A percentile compares a stretch with the other conserved stretches of the same genome.
Conservation (phyloP, 2,888 invertebrate genomes). For the Rhingia campestris region DNA sequence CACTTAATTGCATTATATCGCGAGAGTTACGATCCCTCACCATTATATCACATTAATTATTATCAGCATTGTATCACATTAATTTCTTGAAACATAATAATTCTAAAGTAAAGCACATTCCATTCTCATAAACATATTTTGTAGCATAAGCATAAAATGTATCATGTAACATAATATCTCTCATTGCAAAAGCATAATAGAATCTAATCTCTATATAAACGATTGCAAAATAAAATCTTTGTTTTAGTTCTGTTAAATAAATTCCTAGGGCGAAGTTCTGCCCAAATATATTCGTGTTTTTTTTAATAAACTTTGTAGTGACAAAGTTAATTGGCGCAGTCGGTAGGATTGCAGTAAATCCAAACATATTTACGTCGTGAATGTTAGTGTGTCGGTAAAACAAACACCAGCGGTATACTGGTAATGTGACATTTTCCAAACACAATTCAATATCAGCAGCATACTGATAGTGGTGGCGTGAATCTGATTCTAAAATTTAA, state of each 20-base stretch:
- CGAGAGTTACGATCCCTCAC: neutral
- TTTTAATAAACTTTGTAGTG: no score
- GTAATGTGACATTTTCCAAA: neutral
- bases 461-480: neutral
- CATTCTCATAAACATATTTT: conserved; percentile 4
- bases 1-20: no score
- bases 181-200: no score
- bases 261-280: no score
- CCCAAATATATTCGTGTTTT: no score
- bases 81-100: neutral
- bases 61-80: neutral
- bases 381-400: conserved; percentile 2
- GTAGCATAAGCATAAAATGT: neutral
- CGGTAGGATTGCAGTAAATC: conserved; percentile 21
- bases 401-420: neutral
- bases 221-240: no score
- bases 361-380: conserved; percentile 3
- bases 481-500: neutral
- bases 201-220: no score
- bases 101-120: neutral
- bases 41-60: neutral
- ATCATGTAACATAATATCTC: neutral
- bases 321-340: conserved; percentile 14
- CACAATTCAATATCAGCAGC: conserved; percentile 1
- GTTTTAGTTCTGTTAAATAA: no score